These are phyloP conservation scores for Takifugu bimaculatus DNA, from an alignment of 2,113 vertebrate genomes.

Conservation along the genomic window DNA sequence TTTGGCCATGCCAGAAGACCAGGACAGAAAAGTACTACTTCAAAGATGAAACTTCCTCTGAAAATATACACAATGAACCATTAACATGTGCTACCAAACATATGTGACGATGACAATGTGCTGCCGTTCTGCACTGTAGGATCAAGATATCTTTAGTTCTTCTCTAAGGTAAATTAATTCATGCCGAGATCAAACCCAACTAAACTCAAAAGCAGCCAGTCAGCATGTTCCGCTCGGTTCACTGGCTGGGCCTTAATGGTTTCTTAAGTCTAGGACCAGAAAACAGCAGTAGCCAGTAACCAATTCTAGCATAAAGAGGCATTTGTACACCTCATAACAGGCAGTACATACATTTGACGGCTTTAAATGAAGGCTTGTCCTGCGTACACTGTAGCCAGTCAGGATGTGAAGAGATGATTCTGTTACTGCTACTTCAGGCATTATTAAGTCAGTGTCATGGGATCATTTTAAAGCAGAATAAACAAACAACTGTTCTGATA, in stretches of 20 bases:
- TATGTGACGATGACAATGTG: no score
- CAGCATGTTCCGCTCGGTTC: conserved; percentile 32
- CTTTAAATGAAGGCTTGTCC: no score
- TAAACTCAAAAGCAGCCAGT: conserved; percentile 19
- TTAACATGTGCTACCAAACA: background rate
- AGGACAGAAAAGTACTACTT: background rate
- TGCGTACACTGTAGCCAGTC: no score
- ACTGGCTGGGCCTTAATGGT: conserved; percentile 9
- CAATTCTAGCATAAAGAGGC: no score
- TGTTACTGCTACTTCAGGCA: background rate
- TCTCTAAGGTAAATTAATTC: conserved; percentile 4
- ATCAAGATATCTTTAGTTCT: no score
- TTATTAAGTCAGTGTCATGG: background rate
- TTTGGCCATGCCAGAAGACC: conserved; percentile 31
- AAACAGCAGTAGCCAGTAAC: no score
- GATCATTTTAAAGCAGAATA: background rate
- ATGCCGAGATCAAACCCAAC: conserved; percentile 12
- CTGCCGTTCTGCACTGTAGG: no score
- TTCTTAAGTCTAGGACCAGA: background rate
- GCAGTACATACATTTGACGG: no score
- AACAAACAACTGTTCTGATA: background rate
- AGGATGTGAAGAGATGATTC: no score
- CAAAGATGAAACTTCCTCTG: background rate
- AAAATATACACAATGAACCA: background rate
- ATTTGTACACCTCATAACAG: no score